Evolutionary conservation across 2,888 invertebrate species (phyloP).

Genomic region (Clivina fossor): DNA sequence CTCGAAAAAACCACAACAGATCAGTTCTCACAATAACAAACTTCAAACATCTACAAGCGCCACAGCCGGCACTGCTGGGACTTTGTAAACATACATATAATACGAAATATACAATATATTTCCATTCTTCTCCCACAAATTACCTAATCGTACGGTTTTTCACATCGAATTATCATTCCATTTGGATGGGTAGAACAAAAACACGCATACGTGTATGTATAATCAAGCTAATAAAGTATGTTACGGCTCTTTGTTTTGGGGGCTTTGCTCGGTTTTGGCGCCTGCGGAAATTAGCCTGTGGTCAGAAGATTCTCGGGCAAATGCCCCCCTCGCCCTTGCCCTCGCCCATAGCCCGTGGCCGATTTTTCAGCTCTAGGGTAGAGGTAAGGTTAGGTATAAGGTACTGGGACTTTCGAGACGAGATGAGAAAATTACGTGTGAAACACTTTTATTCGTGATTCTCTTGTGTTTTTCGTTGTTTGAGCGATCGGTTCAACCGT

Average conservation of each 20-base stretch:
- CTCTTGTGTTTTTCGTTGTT: too few relatives aligned
- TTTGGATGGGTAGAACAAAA: background rate
- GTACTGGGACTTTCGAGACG: too few relatives aligned
- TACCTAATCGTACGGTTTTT: conserved; percentile 30
- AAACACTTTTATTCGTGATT: conserved; percentile 28
- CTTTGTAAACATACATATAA: conserved; percentile 2
- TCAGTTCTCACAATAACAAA: conserved; percentile 18
- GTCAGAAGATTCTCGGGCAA: too few relatives aligned
- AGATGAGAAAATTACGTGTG: conserved; percentile 20
- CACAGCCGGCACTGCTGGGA: too few relatives aligned
- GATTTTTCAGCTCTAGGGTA: too few relatives aligned
- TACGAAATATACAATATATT: too few relatives aligned
- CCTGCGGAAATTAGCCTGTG: too few relatives aligned
- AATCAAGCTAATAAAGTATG: conserved; percentile 30
- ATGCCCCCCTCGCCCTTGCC: too few relatives aligned
- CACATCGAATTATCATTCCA: conserved; percentile 29
- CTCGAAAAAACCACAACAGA: conserved; percentile 26
- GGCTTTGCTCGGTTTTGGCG: too few relatives aligned
- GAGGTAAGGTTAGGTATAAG: too few relatives aligned
- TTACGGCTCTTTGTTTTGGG: conserved; percentile 5
- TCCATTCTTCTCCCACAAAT: conserved; percentile 20
- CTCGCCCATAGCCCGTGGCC: conserved; percentile 5
- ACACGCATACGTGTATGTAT: conserved; percentile 8
- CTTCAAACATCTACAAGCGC: background rate
- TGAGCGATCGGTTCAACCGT: too few relatives aligned